Conservation (phyloP, 2,113 vertebrate species). For the Coptodon bakossiorum region DNA sequence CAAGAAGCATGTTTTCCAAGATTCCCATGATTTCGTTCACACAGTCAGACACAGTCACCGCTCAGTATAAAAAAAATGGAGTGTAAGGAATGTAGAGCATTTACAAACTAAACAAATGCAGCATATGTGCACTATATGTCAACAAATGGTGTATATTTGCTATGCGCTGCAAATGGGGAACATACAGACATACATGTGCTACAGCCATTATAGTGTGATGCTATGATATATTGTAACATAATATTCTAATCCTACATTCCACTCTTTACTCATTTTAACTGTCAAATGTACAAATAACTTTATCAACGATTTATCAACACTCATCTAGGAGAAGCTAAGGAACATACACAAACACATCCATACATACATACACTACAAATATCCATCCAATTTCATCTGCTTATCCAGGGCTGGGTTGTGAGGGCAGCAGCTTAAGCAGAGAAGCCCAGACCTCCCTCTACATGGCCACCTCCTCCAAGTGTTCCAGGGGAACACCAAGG, state of each 20-base stretch:
- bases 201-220: background rate
- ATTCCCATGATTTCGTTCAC: background rate
- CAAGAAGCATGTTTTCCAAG: background rate
- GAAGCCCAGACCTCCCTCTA: background rate
- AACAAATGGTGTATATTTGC: background rate
- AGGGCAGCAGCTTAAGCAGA: background rate
- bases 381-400: background rate
- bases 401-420: background rate
- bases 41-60: background rate
- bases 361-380: background rate
- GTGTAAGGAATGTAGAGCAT: background rate
- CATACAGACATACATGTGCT: background rate
- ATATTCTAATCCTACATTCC: background rate
- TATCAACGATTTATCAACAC: background rate
- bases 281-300: background rate
- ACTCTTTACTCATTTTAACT: background rate
- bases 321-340: background rate
- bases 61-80: background rate
- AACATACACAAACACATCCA: background rate
- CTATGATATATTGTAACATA: background rate
- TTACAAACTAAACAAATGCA: background rate
- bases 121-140: background rate
- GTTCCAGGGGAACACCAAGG: background rate
- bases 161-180: background rate
- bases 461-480: background rate